Base-by-base conservation (phyloP, 2,797 vertebrate genomes). In the Muscicapa comitata region DNA sequence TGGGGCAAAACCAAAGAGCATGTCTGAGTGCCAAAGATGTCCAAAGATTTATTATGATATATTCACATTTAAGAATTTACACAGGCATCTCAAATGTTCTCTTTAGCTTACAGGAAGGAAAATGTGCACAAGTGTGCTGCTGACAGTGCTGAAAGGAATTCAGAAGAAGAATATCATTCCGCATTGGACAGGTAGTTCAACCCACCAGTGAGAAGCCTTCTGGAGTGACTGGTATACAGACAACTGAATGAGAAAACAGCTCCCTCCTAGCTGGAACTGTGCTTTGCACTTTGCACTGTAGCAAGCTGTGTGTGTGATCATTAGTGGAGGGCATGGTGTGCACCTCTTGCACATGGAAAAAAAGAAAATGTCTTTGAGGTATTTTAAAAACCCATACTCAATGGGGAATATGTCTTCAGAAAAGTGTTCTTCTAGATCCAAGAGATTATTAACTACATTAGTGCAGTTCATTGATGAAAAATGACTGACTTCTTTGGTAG, bases 61-160 rank as follows among this genome's bases (percentile, higher is more conserved):
- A 50, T 35, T 70, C 31, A 31, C 9, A 45, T 58, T 62, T 31
- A 47, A 55, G 57, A 88, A 88, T 47, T 83, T 54, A 20, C 17
- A 28, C 6, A 47, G 47, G 18, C 18, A 55, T 47, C 8, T 12
- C 31, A 65, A 14, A 26, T 66, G 11, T 42, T 17, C n/a, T 65
- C 35, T 82, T 10, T 19, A 47, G 38, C 5, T 76, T 38, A 24
- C 5, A 11, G 47, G n/a, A 57, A 68, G 37, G 13, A 82, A 82
- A 61, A 78, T 7, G 10, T 13, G 8, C 14, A 18, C 3, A 0
- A 0, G 0, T 2, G 2, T 40, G 13, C 23, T 82, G 15, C 25
- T 72, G 25, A 37, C 37, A 59, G 17, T 47, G 48, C 47, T 59
- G 28, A 55, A 67, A 59, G 37, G 11, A 18, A 47, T 33, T 59